Evolutionary conservation across 1,140 invertebrate genomes (phyloP).

Genomic region (Bombus affinis): DNA sequence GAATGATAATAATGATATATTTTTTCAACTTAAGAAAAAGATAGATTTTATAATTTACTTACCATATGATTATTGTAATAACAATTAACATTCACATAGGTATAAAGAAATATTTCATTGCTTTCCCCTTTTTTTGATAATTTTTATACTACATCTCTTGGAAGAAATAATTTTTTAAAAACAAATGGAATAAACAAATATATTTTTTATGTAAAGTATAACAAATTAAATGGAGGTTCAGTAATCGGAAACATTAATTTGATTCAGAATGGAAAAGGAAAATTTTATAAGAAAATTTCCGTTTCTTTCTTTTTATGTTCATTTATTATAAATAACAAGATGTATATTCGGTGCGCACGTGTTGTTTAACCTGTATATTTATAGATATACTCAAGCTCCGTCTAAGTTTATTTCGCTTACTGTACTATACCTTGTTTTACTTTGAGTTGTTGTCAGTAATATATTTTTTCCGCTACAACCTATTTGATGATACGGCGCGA

Average conservation of each 20-base stretch:
- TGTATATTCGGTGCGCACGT: conserved; percentile 81
- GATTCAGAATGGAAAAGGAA: background rate
- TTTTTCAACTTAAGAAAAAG: background rate
- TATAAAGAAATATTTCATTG: too few species aligned
- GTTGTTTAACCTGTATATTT: conserved; percentile 75
- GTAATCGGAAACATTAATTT: background rate
- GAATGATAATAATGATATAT: background rate
- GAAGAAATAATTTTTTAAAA: background rate
- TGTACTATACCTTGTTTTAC: conserved; percentile 69
- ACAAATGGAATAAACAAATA: background rate
- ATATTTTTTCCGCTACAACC: conserved; percentile 56
- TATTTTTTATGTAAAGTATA: background rate
- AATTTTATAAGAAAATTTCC: background rate
- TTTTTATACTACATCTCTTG: background rate
- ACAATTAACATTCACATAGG: too few species aligned
- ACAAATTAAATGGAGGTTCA: background rate
- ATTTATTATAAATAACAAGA: conserved; percentile 83
- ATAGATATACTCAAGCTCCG: conserved; percentile 77
- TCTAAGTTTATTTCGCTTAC: conserved; percentile 72
- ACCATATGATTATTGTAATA: background rate
- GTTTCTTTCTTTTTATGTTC: conserved; percentile 53
- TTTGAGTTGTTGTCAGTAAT: conserved; percentile 62
- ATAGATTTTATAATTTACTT: background rate
- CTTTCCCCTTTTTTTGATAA: too few species aligned
- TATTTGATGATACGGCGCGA: conserved; percentile 53